These are phyloP conservation scores for Anagrus nilaparvatae DNA, from an alignment of 1,140 invertebrate genomes.

Conservation along the genomic window DNA sequence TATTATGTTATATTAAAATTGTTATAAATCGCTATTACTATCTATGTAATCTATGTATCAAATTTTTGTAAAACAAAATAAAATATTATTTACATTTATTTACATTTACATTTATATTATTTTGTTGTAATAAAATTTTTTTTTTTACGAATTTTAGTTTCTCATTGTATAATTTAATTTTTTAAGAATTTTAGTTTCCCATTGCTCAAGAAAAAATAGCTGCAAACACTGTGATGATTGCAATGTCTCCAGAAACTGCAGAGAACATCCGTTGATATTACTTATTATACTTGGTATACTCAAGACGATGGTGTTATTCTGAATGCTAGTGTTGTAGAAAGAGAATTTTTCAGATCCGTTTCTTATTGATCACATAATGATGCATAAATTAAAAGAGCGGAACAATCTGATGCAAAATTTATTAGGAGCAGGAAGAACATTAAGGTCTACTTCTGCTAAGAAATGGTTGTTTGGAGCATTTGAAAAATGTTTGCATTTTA, in stretches of 20 bases:
- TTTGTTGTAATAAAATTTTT: too few species aligned
- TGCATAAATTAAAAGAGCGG: conserved; percentile 85
- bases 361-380: conserved; percentile 98
- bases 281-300: conserved; percentile 97
- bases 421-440: too few species aligned
- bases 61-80: too few species aligned
- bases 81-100: too few species aligned
- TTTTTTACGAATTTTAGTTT: too few species aligned
- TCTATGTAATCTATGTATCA: too few species aligned
- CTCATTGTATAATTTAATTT: too few species aligned
- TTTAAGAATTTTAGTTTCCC: too few species aligned
- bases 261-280: conserved; percentile 97
- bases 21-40: too few species aligned
- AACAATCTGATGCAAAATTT: too few species aligned
- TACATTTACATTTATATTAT: too few species aligned
- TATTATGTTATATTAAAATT: too few species aligned
- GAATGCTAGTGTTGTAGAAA: conserved; percentile 91
- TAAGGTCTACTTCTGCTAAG: conserved; percentile 92
- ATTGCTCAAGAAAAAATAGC: conserved; percentile 99
- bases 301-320: conserved; percentile 98
- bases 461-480: conserved; percentile 81
- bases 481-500: conserved; percentile 68
- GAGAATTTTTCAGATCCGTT: conserved; percentile 94
- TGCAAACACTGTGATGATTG: conserved; percentile 68
- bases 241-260: conserved; percentile 30